Evolutionary conservation across 2,797 vertebrate genomes (phyloP).

Genomic region (Acanthurus tractus): DNA sequence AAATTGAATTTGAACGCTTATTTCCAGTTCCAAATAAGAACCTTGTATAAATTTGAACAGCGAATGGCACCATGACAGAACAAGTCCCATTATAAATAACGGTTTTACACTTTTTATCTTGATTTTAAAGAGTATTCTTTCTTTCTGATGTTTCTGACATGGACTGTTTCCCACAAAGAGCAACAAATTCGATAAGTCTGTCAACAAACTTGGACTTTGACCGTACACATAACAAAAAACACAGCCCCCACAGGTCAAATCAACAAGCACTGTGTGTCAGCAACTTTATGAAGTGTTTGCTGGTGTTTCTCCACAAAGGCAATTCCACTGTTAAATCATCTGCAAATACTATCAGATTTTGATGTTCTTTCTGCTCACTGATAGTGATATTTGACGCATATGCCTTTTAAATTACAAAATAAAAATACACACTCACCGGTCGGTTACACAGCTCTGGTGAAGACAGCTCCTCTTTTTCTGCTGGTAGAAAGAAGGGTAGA

Average conservation of each 20-base stretch:
- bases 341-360: neutral
- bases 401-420: neutral
- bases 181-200: constrained; percentile 56
- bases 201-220: constrained; percentile 78
- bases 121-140: constrained; percentile 2
- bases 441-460: constrained; percentile 93
- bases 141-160: constrained; percentile 30
- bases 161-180: constrained; percentile 26
- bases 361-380: neutral
- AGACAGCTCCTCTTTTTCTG: constrained; percentile 89
- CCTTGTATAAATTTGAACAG: neutral
- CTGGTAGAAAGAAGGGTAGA: constrained; percentile 84
- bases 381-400: neutral
- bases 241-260: constrained; percentile 56
- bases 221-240: constrained; percentile 44
- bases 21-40: constrained; percentile 4
- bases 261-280: constrained; percentile 60
- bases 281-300: constrained; percentile 26
- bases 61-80: neutral
- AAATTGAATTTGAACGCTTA: neutral
- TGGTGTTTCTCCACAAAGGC: constrained; percentile 15
- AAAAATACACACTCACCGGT: constrained; percentile 87
- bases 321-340: constrained; percentile 37
- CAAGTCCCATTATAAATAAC: neutral
- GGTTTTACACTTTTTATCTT: constrained; percentile 14